A percentile compares a stretch with the other conserved stretches of the same genome.
These are phyloP conservation scores for Dasyornis broadbenti DNA, from an alignment of 2,113 vertebrate species.

Conservation along the genomic window DNA sequence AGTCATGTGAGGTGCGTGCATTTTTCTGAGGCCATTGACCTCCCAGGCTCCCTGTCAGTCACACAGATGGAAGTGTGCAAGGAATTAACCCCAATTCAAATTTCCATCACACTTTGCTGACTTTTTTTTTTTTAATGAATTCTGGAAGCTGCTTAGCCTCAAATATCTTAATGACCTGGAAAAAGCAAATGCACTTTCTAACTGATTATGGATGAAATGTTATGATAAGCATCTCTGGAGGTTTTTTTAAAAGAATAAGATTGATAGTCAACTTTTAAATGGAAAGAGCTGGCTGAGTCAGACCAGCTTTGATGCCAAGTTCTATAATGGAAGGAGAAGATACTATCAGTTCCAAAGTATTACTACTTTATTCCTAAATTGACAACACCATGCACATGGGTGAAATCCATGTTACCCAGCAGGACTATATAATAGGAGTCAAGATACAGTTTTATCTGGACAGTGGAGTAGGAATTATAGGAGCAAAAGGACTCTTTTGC, in stretches of 20 bases:
- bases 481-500: not conserved
- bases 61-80: not conserved
- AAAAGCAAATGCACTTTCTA: not conserved
- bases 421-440: not conserved
- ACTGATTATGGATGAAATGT: not conserved
- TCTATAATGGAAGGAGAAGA: slow-evolving; percentile 18
- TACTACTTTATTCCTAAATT: not conserved
- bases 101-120: not conserved
- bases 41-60: not conserved
- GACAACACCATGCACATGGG: not conserved
- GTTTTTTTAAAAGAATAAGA: not conserved
- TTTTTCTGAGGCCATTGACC: not conserved
- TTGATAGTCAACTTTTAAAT: not conserved
- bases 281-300: slow-evolving; percentile 19
- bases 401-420: not conserved
- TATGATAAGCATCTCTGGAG: not conserved
- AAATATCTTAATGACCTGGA: not conserved
- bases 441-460: not conserved
- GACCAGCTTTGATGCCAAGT: not conserved
- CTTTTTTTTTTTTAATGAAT: not conserved
- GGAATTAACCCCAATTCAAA: not conserved
- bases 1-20: not conserved
- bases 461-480: not conserved
- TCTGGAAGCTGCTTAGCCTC: not conserved
- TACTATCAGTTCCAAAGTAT: not conserved